Percentiles rank a stretch among this genome's conserved stretches.
phyloP scores from a whole-genome alignment of 2,113 vertebrate species.

The Pterophyllum scalare region DNA sequence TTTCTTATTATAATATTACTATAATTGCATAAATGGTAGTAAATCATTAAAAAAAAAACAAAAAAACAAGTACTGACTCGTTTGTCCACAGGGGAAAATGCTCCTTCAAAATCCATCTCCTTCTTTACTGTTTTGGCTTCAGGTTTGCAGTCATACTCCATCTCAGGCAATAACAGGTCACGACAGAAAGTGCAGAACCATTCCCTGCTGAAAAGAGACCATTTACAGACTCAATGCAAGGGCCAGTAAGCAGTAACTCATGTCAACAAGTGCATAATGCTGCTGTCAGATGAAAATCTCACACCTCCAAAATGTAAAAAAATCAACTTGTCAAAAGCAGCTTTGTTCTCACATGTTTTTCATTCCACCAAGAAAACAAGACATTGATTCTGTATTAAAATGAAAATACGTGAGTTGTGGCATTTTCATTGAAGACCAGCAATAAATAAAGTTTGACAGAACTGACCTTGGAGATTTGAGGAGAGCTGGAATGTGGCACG shows the following conservation, averaged over 20 bases:
- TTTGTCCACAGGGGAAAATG: slow-evolving; percentile 81
- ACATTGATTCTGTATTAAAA: background rate
- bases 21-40: background rate
- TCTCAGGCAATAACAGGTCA: slow-evolving; percentile 82
- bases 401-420: background rate
- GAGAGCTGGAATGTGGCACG: slow-evolving; percentile 90
- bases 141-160: slow-evolving; percentile 86
- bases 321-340: slow-evolving; percentile 12
- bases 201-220: slow-evolving; percentile 80
- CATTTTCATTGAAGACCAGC: slow-evolving; percentile 13
- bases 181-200: slow-evolving; percentile 90
- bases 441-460: slow-evolving; percentile 15
- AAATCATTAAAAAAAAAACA: background rate
- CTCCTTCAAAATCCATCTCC: slow-evolving; percentile 62
- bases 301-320: background rate
- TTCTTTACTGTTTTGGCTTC: slow-evolving; percentile 63
- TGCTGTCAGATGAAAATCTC: slow-evolving; percentile 25
- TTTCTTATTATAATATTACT: background rate
- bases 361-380: slow-evolving; percentile 4
- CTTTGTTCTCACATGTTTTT: background rate
- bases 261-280: background rate
- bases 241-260: background rate
- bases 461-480: slow-evolving; percentile 89
- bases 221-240: slow-evolving; percentile 4
- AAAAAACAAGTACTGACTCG: slow-evolving; percentile 72